These are phyloP conservation scores for Madoqua kirkii DNA, from an alignment of 2,113 vertebrate genomes.

Conservation along the genomic window DNA sequence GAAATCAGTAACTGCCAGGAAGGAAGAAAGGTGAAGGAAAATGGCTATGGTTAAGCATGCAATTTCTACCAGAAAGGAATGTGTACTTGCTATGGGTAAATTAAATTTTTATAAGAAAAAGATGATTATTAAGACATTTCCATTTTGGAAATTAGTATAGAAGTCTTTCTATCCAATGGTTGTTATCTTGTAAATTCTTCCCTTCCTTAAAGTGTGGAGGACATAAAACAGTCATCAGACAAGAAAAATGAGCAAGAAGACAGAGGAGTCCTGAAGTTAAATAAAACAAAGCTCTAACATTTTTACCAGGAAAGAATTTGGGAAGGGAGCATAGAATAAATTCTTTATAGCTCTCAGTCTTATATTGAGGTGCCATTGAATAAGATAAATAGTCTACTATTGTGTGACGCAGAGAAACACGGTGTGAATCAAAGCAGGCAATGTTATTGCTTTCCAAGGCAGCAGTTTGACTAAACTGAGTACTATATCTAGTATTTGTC, in stretches of 20 bases:
- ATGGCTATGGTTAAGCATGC: not conserved
- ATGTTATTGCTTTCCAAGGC: slow-evolving; percentile 63
- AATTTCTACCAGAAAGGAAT: not conserved
- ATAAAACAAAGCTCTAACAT: slow-evolving; percentile 58
- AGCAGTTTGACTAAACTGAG: not conserved
- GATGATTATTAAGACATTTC: not conserved
- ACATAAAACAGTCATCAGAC: slow-evolving; percentile 34
- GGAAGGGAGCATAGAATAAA: slow-evolving; percentile 58
- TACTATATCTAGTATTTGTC: slow-evolving; percentile 58
- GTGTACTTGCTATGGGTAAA: not conserved
- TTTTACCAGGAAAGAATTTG: slow-evolving; percentile 55
- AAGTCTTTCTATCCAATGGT: not conserved
- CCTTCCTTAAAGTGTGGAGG: not conserved
- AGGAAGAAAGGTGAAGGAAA: not conserved
- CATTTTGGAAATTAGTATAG: not conserved
- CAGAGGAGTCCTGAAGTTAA: slow-evolving; percentile 25
- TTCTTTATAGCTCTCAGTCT: slow-evolving; percentile 60
- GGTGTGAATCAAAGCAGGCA: slow-evolving; percentile 65
- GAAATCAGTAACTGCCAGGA: not conserved
- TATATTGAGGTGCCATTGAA: slow-evolving; percentile 61
- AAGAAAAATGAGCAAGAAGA: slow-evolving; percentile 23
- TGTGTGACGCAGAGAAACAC: slow-evolving; percentile 60
- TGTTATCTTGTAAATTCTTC: not conserved
- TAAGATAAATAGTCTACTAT: slow-evolving; percentile 67
- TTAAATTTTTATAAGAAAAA: not conserved